phyloP scores from a whole-genome alignment of 2,888 invertebrate genomes.

The Diarsia mendica region DNA sequence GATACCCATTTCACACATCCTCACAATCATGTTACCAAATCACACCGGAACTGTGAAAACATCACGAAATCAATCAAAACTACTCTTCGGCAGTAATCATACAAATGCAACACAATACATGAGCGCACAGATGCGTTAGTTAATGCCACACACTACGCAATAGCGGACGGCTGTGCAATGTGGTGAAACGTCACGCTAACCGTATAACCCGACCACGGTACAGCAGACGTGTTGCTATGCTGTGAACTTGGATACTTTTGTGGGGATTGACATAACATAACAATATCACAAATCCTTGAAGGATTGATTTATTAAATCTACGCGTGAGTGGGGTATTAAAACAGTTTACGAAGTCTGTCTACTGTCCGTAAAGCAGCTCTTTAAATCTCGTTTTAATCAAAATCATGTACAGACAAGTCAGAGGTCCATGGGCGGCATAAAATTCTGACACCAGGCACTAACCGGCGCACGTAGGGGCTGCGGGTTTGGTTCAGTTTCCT shows the following conservation, averaged over 20 bases:
- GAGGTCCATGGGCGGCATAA: no score
- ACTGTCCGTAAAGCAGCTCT: no score
- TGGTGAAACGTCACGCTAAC: conserved; percentile 57
- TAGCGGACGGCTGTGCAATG: conserved; percentile 50
- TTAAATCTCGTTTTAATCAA: no score
- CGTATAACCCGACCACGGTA: conserved; percentile 1
- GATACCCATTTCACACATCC: not conserved
- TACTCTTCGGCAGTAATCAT: conserved; percentile 20
- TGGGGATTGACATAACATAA: not conserved
- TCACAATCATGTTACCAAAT: not conserved
- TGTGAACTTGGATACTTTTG: conserved; percentile 21
- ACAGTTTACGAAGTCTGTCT: no score
- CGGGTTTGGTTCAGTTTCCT: no score
- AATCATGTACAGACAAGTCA: no score
- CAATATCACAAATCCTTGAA: no score
- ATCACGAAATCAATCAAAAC: conserved; percentile 28
- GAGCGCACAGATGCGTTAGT: conserved; percentile 25
- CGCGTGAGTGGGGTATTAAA: no score
- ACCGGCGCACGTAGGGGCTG: no score
- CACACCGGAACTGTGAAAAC: not conserved
- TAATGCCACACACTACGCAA: conserved; percentile 33
- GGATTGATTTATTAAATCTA: no score
- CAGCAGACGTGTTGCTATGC: not conserved
- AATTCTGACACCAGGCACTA: no score
- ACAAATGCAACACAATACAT: conserved; percentile 35